A percentile compares a stretch with the other conserved stretches of the same genome.
These are phyloP conservation scores for Steromphala cineraria DNA, from an alignment of 2,888 invertebrate species.

Conservation along the genomic window DNA sequence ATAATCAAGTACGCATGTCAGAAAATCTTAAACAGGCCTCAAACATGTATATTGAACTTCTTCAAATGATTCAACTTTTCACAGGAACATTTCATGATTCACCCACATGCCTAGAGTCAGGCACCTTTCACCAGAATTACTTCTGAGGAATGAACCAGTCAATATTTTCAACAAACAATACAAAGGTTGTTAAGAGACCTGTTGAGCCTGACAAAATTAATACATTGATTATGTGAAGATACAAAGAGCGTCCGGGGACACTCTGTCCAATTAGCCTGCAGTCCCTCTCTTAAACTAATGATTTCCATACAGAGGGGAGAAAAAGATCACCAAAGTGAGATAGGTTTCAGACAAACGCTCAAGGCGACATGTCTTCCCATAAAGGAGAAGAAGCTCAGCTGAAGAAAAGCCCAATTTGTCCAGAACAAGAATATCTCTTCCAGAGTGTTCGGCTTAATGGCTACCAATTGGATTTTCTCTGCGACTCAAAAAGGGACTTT, in stretches of 20 bases:
- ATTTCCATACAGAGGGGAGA: background rate
- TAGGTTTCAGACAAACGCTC: background rate
- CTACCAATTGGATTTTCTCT: conserved; percentile 7
- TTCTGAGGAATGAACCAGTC: no score
- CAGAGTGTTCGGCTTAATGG: conserved; percentile 6
- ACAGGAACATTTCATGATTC: no score
- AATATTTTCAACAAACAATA: no score
- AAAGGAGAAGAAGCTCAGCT: background rate
- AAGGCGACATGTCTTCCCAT: no score
- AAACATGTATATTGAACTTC: no score
- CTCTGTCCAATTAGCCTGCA: background rate
- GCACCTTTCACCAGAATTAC: no score
- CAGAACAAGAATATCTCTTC: conserved; percentile 18
- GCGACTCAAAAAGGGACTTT: background rate
- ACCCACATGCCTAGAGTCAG: no score
- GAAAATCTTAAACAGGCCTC: no score
- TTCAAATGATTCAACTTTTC: no score
- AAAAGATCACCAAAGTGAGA: background rate
- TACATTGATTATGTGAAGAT: background rate
- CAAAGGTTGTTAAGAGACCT: no score
- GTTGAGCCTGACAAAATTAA: background rate
- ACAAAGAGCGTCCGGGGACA: background rate
- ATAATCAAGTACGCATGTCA: no score
- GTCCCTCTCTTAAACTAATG: background rate
- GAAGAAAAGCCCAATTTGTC: conserved; percentile 5